These are phyloP conservation scores for Epirrhoe tristata DNA, from an alignment of 2,888 invertebrate species.

Conservation along the genomic window DNA sequence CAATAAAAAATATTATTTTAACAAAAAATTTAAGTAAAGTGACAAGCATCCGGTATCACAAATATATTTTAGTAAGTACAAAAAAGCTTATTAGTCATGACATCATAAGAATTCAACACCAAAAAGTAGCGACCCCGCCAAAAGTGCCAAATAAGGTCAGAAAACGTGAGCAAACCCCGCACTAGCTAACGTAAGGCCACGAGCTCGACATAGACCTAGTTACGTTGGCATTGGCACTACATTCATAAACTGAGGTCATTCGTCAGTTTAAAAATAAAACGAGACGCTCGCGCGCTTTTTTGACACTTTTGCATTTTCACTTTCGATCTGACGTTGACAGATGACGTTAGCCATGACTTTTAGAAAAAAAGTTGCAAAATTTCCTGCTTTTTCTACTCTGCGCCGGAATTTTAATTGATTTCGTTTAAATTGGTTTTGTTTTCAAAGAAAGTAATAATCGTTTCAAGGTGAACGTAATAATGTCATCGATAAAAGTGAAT, in stretches of 20 bases:
- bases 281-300: slow-evolving; percentile 58
- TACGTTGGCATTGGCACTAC: slow-evolving; percentile 84
- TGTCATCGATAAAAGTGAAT: slow-evolving; percentile 44
- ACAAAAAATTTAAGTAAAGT: too few relatives aligned
- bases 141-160: slow-evolving; percentile 37
- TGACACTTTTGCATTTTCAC: slow-evolving; percentile 52
- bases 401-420: slow-evolving; percentile 30
- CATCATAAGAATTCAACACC: slow-evolving; percentile 38
- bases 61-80: neutral
- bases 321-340: slow-evolving; percentile 30
- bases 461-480: slow-evolving; percentile 40
- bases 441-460: slow-evolving; percentile 40
- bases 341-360: slow-evolving; percentile 26
- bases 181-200: slow-evolving; percentile 66
- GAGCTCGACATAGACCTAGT: slow-evolving; percentile 82
- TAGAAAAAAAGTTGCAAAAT: slow-evolving; percentile 13
- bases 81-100: slow-evolving; percentile 9
- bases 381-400: slow-evolving; percentile 7
- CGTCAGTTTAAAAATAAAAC: slow-evolving; percentile 79
- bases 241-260: slow-evolving; percentile 81
- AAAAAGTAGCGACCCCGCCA: slow-evolving; percentile 55
- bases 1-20: too few relatives aligned
- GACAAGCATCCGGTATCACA: neutral
- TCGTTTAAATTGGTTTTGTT: slow-evolving; percentile 23
- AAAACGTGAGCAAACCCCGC: slow-evolving; percentile 35